Base-by-base conservation (phyloP, 2,113 vertebrate genomes). In the Coryphaenoides rupestris region DNA sequence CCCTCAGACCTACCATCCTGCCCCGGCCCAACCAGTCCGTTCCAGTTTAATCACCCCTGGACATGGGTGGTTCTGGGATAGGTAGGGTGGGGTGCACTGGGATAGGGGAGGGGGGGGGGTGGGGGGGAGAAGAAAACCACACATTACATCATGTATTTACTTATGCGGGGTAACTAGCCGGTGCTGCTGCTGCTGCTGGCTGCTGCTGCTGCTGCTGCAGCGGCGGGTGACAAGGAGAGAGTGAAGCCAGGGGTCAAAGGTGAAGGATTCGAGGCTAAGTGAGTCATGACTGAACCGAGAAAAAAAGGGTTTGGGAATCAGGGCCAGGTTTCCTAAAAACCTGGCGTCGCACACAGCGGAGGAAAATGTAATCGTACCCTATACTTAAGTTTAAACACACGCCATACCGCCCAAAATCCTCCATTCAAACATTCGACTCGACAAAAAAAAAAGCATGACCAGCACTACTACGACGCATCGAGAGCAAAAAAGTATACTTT, bases 211-310 rank as follows among this genome's bases (percentile, higher is more conserved):
- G n/a, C n/a, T n/a, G n/a, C n/a, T n/a, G n/a, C n/a, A n/a, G n/a
- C 13, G 16, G 33, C n/a, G 19, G 10, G 13, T 62, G 69, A 81
- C 79, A 75, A 55, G 74, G 66, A 72, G 66, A 72, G 81, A 82
- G 74, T 76, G 69, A 79, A 78, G 74, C 60, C 62, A 21, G 76
- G 69, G 87, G 86, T 85, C 67, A 86, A 79, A 85, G 87, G 84
- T 86, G 74, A 89, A 83, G 82, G 83, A 87, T 82, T 83, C 76
- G 55, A 72, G 77, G 84, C 78, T 88, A 84, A 88, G 86, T 87
- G 82, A 88, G 79, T 88, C 83, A 84, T 86, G 82, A 87, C 84
- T 82, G 81, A 84, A 81, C 73, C 68, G n/a, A n/a, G n/a, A n/a
- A n/a, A n/a, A n/a, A 84, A 81, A 83, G 67, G 57, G 68, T 55